phyloP scores from a whole-genome alignment of 2,113 vertebrate species.

The Eurypyga helias region DNA sequence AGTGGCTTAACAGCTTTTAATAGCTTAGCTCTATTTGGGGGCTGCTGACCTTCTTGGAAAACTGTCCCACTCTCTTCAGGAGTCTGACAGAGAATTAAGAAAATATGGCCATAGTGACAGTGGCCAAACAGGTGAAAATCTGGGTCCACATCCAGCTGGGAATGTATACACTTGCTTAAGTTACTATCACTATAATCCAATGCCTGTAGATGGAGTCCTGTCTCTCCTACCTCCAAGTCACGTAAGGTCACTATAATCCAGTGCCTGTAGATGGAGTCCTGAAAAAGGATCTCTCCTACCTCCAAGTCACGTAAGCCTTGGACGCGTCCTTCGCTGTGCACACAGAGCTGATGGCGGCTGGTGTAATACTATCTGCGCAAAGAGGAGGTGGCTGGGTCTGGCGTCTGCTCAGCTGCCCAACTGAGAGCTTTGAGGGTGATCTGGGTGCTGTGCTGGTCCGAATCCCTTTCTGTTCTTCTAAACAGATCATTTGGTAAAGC shows the following conservation, averaged over 20 bases:
- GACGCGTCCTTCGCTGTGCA: background rate
- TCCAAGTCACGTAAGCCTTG: background rate
- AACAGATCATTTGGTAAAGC: background rate
- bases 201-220: background rate
- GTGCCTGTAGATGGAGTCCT: background rate
- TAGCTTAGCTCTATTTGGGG: background rate
- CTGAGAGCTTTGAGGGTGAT: background rate
- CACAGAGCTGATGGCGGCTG: background rate
- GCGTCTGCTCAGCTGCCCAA: background rate
- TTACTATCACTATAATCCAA: background rate
- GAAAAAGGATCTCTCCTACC: background rate
- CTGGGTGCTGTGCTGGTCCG: background rate
- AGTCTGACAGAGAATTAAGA: background rate
- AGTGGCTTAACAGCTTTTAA: background rate
- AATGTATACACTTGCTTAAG: background rate
- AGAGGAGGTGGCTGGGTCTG: background rate
- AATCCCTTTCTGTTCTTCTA: background rate
- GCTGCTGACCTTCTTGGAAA: background rate
- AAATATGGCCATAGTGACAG: background rate
- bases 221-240: background rate
- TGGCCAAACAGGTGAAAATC: background rate
- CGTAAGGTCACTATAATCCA: background rate
- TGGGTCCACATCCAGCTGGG: background rate
- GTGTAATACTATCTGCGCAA: background rate
- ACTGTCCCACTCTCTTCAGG: background rate